These are phyloP conservation scores for Onychomys leucogaster DNA, from an alignment of 2,797 vertebrate species.

Conservation along the genomic window DNA sequence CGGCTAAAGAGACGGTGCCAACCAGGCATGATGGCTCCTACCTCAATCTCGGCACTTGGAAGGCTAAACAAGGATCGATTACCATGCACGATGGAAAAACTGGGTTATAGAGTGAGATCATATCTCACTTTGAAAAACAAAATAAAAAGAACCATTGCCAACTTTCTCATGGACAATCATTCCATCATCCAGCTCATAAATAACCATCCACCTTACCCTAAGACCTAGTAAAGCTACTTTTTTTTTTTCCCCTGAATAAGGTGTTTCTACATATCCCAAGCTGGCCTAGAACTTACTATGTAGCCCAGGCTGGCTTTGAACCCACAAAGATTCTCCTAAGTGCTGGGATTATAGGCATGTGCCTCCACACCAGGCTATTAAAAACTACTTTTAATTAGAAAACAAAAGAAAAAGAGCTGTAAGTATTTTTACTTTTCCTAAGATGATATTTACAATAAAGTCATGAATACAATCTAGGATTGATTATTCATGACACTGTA, in stretches of 20 bases:
- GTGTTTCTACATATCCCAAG: not conserved
- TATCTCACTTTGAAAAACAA: not conserved
- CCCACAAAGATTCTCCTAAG: not conserved
- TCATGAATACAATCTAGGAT: not conserved
- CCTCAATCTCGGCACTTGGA: not conserved
- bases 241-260: not conserved
- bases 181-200: not conserved
- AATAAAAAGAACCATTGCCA: not conserved
- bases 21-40: too few species aligned
- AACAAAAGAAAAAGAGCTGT: not conserved
- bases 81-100: not conserved
- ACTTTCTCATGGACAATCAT: not conserved
- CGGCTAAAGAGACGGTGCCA: not conserved
- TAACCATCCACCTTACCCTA: not conserved
- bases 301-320: not conserved
- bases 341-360: not conserved
- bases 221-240: not conserved
- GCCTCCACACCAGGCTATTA: not conserved
- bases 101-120: not conserved
- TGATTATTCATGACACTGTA: not conserved
- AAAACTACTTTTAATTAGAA: not conserved
- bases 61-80: not conserved
- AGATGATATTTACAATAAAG: slow-evolving; percentile 15
- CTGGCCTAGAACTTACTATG: not conserved
- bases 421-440: slow-evolving; percentile 41